Evolutionary conservation across 2,113 vertebrate genomes (phyloP).

Genomic region (Nyctibius bracteatus): DNA sequence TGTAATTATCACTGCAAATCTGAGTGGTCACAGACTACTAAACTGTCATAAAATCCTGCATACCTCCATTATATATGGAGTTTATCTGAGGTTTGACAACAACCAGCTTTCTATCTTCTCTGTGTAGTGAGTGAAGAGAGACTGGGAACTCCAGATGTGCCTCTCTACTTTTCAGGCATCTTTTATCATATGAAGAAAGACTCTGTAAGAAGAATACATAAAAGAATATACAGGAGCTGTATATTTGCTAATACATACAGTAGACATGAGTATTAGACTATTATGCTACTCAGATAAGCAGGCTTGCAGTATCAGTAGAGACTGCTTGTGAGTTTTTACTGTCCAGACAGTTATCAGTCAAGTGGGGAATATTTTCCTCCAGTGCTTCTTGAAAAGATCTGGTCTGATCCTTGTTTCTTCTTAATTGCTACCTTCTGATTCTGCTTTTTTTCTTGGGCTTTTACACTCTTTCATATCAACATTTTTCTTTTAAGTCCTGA

Average conservation of each 20-base stretch:
- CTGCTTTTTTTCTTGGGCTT: neutral
- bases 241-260: neutral
- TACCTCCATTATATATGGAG: accelerated
- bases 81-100: neutral
- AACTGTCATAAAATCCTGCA: neutral
- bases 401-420: neutral
- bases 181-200: neutral
- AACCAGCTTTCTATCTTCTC: neutral
- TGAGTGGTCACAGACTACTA: neutral
- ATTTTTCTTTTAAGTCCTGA: neutral
- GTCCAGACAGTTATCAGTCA: neutral
- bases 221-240: neutral
- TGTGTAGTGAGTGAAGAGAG: neutral
- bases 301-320: neutral
- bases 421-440: neutral
- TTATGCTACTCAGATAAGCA: neutral
- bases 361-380: neutral
- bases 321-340: neutral
- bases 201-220: neutral
- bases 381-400: neutral
- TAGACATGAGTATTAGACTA: neutral
- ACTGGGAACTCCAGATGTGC: neutral
- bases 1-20: neutral
- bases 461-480: neutral
- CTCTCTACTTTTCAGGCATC: neutral